A percentile compares a stretch with the other conserved stretches of the same genome.
Evolutionary conservation across 2,113 vertebrate genomes (phyloP).

Genomic region (Chloropsis hardwickii): DNA sequence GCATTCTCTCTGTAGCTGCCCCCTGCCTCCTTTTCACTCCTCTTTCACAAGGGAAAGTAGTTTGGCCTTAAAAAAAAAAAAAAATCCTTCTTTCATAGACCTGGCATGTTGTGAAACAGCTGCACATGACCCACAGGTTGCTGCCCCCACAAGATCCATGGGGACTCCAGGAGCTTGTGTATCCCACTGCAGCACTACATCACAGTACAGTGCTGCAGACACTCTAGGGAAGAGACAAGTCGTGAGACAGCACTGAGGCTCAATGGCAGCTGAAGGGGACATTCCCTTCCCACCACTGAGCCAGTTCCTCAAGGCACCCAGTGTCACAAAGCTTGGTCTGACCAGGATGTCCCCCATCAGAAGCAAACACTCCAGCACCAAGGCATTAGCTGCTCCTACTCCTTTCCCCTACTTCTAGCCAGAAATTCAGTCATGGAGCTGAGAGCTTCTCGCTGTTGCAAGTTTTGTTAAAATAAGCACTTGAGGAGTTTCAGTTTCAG

Average conservation of each 20-base stretch:
- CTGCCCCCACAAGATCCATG: not conserved
- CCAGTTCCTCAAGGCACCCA: not conserved
- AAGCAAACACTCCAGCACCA: not conserved
- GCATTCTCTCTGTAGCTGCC: not conserved
- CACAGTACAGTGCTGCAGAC: accelerated
- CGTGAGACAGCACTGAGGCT: not conserved
- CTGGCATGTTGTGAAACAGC: not conserved
- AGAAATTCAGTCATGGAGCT: not conserved
- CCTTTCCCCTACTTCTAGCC: not conserved
- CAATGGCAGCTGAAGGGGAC: not conserved
- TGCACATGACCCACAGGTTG: not conserved
- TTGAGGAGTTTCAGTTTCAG: not conserved
- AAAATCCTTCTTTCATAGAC: not conserved
- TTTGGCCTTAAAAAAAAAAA: not conserved
- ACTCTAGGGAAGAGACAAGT: not conserved
- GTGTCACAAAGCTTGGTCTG: not conserved
- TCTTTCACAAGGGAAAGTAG: not conserved
- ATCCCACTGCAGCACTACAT: not conserved
- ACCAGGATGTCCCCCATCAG: not conserved
- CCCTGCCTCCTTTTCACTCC: not conserved
- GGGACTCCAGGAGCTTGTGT: not conserved
- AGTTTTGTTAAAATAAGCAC: not conserved
- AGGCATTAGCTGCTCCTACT: not conserved
- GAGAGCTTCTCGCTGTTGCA: not conserved
- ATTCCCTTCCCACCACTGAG: not conserved